These are phyloP conservation scores for Alexandromys fortis DNA, from an alignment of 2,113 vertebrate genomes.

Conservation along the genomic window DNA sequence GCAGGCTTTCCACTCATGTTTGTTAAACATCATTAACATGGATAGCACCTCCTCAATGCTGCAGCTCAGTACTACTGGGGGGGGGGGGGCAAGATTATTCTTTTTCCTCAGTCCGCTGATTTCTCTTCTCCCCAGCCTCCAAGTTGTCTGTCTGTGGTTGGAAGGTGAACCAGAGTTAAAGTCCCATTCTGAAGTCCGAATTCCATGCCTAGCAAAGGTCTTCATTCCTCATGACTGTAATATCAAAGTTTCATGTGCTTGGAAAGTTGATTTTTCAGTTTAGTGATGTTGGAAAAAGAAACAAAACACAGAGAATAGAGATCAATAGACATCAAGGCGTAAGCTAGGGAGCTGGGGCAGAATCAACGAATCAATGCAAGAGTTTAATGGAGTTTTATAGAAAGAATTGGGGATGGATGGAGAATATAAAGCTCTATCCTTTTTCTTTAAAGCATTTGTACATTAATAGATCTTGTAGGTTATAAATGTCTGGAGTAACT, in stretches of 20 bases:
- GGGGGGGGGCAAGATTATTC: not conserved
- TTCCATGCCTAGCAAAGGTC: not conserved
- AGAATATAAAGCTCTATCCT: not conserved
- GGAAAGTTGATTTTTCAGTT: not conserved
- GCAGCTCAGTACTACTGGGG: not conserved
- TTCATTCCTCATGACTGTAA: not conserved
- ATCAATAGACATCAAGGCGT: not conserved
- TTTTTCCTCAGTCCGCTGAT: not conserved
- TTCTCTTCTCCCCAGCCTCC: not conserved
- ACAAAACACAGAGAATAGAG: constrained; percentile 2
- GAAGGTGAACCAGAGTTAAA: not conserved
- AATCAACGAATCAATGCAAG: not conserved
- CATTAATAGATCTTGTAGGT: not conserved
- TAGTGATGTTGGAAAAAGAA: constrained; percentile 18
- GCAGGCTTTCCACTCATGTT: not conserved
- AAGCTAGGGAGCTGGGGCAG: not conserved
- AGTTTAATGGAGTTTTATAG: not conserved
- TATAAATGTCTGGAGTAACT: not conserved
- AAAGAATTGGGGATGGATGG: not conserved
- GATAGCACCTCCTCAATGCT: not conserved
- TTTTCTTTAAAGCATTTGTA: not conserved
- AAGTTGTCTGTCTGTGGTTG: not conserved
- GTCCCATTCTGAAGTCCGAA: not conserved
- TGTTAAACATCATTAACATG: not conserved
- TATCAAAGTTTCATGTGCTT: not conserved